phyloP scores from a whole-genome alignment of 2,797 vertebrate genomes.

The Gymnocypris eckloni region DNA sequence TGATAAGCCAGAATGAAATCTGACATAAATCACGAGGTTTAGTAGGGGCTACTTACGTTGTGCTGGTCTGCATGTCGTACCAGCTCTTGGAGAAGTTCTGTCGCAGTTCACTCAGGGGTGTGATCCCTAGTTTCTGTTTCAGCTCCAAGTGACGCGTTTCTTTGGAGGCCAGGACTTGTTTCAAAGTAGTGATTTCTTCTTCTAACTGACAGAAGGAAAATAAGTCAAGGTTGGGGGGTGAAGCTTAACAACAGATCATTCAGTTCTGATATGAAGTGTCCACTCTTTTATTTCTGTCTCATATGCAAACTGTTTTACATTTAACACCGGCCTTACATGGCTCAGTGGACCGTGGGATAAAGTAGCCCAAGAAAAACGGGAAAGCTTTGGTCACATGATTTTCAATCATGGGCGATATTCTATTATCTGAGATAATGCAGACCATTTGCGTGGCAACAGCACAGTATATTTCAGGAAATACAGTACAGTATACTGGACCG shows the following conservation, averaged over 20 bases:
- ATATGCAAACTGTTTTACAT: slow-evolving; percentile 1
- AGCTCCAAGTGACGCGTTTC: slow-evolving; percentile 92
- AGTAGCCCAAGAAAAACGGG: background rate
- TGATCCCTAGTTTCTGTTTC: slow-evolving; percentile 91
- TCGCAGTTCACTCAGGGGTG: slow-evolving; percentile 87
- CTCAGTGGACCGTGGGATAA: slow-evolving; percentile 13
- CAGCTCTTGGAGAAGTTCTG: slow-evolving; percentile 94
- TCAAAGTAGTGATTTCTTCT: slow-evolving; percentile 94
- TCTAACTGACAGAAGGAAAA: slow-evolving; percentile 83
- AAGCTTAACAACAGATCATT: background rate
- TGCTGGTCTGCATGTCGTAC: slow-evolving; percentile 92
- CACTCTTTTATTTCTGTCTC: background rate
- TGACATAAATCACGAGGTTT: background rate
- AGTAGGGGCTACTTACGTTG: slow-evolving; percentile 85
- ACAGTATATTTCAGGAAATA: background rate
- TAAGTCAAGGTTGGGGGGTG: slow-evolving; percentile 2
- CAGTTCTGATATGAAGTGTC: background rate
- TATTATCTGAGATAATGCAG: background rate
- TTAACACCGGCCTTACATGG: background rate
- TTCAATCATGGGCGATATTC: slow-evolving; percentile 7
- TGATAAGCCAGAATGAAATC: background rate
- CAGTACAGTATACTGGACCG: background rate
- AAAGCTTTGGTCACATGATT: slow-evolving; percentile 24
- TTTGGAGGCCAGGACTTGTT: slow-evolving; percentile 92
- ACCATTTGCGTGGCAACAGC: background rate